Evolutionary conservation across 2,113 vertebrate genomes (phyloP).

Genomic region (Australoheros scitulus): DNA sequence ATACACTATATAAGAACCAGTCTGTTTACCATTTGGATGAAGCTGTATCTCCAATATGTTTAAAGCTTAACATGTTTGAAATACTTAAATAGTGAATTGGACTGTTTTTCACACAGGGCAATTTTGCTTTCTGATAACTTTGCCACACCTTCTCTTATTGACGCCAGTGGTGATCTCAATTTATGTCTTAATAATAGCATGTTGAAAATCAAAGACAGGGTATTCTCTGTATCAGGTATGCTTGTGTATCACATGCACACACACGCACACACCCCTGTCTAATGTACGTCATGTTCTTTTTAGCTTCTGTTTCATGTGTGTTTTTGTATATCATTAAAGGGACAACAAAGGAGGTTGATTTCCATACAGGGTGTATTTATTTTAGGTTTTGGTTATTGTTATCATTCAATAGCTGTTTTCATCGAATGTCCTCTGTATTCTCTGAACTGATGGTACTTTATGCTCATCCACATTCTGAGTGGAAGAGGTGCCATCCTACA

Average conservation of each 20-base stretch:
- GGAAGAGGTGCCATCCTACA: too few species aligned
- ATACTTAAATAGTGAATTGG: too few species aligned
- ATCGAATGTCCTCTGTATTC: too few species aligned
- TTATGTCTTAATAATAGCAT: neutral
- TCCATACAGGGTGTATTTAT: too few species aligned
- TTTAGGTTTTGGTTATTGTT: too few species aligned
- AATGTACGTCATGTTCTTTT: neutral
- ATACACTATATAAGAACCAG: too few species aligned
- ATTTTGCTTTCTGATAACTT: neutral
- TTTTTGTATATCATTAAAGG: too few species aligned
- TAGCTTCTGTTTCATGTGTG: neutral
- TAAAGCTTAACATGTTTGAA: too few species aligned
- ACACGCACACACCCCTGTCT: neutral
- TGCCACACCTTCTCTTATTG: neutral
- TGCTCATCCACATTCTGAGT: too few species aligned
- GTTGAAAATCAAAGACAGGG: neutral
- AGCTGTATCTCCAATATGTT: neutral
- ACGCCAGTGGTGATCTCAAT: neutral
- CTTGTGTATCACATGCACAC: neutral
- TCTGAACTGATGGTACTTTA: too few species aligned
- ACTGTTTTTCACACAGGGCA: neutral
- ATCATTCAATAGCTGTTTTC: too few species aligned
- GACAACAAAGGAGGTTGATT: too few species aligned
- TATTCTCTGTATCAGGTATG: neutral
- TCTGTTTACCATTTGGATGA: neutral